Base-by-base conservation (phyloP, 2,888 invertebrate genomes). In the Eueremaeus valkanovi region DNA sequence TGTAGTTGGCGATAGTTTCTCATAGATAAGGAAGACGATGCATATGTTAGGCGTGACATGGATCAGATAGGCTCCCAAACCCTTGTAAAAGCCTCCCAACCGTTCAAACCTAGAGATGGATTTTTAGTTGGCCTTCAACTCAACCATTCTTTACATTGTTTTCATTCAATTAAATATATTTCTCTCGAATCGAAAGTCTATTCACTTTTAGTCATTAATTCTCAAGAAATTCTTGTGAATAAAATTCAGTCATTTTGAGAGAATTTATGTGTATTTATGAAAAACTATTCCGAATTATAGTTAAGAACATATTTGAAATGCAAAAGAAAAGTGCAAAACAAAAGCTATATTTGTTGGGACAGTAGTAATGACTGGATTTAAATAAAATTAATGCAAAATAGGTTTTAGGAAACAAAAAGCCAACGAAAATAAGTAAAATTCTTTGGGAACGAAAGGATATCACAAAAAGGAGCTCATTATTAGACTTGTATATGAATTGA, bases 11-110 rank as follows among this genome's bases (percentile, higher is more conserved):
- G 79, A 75, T 40, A 79, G 72, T 77, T 93, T 93, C 86, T 99
- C 98, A 88, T 98, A 99, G 83, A 97, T 93, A 83, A 97, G 88
- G 89, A 98, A 94, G 83, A 97, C 95, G 85, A 99, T 89, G 87
- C 96, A 95, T 83, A 96, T 95, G 86, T 96, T 96, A 81, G 98
- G 98, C 82, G 95, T 94, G 83, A 98, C 97, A 86, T 97, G 95
- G 82, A 95, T 87, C 83, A 98, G 89, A 86, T 97, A 96, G 81
- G 97, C 95, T 82, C 90, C 88, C 81, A 96, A 88, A 82, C 98
- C 97, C 86, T 97, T 96, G 88, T 96, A 97, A 88, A 95, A 95
- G 84, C 96, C 96, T 81, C 88, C 86, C 82, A 91, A 84, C 80
- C 93, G 90, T 88, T 96, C 96, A 75, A 74, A 79, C 79, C 79